phyloP scores from a whole-genome alignment of 2,113 vertebrate genomes.

The Choloepus hoffmanni region DNA sequence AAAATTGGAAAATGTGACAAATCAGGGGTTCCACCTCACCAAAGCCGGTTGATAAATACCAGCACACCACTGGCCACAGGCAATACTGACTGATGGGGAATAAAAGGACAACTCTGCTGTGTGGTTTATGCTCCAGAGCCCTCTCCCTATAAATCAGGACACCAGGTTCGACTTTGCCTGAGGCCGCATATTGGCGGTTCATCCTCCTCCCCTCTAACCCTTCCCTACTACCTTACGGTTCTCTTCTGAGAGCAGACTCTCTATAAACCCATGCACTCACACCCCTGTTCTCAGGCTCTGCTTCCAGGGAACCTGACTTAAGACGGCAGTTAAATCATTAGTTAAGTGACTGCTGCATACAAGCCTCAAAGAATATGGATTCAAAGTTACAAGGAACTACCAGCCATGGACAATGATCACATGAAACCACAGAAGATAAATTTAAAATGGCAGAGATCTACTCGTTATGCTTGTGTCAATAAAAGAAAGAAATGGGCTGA shows the following conservation, averaged over 20 bases:
- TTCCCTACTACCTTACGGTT: not conserved
- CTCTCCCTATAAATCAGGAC: not conserved
- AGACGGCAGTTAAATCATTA: not conserved
- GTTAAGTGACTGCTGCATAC: not conserved
- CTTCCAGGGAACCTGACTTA: not conserved
- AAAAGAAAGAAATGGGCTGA: constrained; percentile 1
- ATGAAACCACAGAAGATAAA: not conserved
- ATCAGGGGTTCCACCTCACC: not conserved
- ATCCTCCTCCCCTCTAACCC: not conserved
- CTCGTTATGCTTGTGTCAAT: not conserved
- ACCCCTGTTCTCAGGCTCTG: not conserved
- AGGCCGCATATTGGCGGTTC: not conserved
- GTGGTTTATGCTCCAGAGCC: not conserved
- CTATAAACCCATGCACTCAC: not conserved
- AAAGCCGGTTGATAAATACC: not conserved
- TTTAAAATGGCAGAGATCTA: constrained; percentile 9
- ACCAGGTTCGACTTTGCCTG: not conserved
- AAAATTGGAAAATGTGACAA: not conserved
- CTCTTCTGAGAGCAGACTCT: not conserved
- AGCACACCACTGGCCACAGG: not conserved
- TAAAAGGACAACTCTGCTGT: not conserved
- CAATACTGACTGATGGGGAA: not conserved
- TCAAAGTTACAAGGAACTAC: constrained; percentile 5
- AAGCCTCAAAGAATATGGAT: not conserved
- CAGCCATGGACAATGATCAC: not conserved